These are phyloP conservation scores for Drosophila orena DNA, from an alignment of 1,140 invertebrate genomes.

Conservation along the genomic window DNA sequence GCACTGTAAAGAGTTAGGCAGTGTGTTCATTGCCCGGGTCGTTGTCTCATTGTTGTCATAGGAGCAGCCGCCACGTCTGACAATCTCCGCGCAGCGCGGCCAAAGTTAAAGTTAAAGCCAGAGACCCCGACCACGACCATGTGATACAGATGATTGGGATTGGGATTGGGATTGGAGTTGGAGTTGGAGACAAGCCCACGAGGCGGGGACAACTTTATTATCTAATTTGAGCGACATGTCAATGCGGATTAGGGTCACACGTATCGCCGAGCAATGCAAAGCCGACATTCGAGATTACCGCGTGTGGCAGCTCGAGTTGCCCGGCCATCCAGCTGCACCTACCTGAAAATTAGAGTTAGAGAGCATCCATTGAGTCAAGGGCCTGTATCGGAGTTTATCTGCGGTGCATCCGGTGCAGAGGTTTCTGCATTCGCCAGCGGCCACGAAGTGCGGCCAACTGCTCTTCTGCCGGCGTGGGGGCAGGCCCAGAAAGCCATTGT, in stretches of 20 bases:
- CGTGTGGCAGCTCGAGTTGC: background rate
- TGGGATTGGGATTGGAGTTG: background rate
- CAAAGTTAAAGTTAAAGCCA: background rate
- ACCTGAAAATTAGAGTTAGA: conserved; percentile 37
- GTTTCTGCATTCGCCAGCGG: conserved; percentile 45
- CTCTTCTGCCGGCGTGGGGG: conserved; percentile 30
- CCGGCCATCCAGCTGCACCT: conserved; percentile 24
- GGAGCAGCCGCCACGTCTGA: conserved; percentile 45
- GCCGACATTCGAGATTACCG: conserved; percentile 74
- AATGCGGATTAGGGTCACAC: conserved; percentile 82
- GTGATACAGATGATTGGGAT: conserved; percentile 11
- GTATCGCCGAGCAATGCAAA: conserved; percentile 70
- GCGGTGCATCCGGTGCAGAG: conserved; percentile 40
- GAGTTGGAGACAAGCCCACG: conserved; percentile 26
- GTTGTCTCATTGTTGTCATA: conserved; percentile 49
- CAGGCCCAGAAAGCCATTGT: conserved; percentile 33
- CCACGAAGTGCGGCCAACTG: no score
- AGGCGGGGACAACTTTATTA: conserved; percentile 69
- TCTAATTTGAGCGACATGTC: conserved; percentile 80
- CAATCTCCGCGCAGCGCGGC: conserved; percentile 28
- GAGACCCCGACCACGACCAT: conserved; percentile 29
- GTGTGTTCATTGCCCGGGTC: conserved; percentile 12
- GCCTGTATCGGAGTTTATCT: conserved; percentile 49
- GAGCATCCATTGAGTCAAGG: conserved; percentile 29
- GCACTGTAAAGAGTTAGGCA: conserved; percentile 2